phyloP scores from a whole-genome alignment of 2,888 invertebrate genomes.

The Latrodectus elegans region DNA sequence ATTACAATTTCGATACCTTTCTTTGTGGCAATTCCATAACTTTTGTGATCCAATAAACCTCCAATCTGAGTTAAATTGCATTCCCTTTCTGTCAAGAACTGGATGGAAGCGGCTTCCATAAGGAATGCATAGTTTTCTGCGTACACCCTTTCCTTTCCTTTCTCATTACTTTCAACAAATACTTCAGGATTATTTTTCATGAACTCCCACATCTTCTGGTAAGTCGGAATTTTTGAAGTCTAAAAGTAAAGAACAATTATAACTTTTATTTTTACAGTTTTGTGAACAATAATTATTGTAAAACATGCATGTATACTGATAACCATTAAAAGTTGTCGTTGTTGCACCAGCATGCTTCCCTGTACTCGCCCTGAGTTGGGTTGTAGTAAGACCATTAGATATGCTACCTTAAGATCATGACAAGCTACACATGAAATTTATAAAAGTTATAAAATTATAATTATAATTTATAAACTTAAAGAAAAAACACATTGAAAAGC shows the following conservation, averaged over 20 bases:
- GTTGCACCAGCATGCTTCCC: too few relatives aligned
- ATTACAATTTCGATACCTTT: conserved; percentile 73
- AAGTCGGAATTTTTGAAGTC: conserved; percentile 76
- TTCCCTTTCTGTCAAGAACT: conserved; percentile 76
- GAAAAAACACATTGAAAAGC: too few relatives aligned
- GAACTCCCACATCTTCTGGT: conserved; percentile 76
- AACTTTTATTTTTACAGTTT: too few relatives aligned
- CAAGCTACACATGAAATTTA: too few relatives aligned
- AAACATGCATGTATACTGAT: too few relatives aligned
- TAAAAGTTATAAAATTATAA: too few relatives aligned
- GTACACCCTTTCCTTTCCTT: conserved; percentile 80
- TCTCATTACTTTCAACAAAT: conserved; percentile 78
- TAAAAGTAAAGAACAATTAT: conserved; percentile 63
- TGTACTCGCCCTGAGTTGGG: too few relatives aligned
- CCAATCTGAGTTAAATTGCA: conserved; percentile 78
- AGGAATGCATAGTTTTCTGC: conserved; percentile 77
- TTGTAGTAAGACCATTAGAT: too few relatives aligned
- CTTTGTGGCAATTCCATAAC: conserved; percentile 95
- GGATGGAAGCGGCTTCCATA: conserved; percentile 78
- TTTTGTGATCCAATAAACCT: conserved; percentile 76
- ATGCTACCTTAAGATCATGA: too few relatives aligned
- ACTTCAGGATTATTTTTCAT: conserved; percentile 74
- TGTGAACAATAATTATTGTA: too few relatives aligned
- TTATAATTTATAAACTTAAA: too few relatives aligned
- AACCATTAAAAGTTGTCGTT: too few relatives aligned